Percentiles rank a stretch among this genome's conserved stretches.
Conservation (phyloP, 2,888 invertebrate genomes). For the Argyra leucocephala region DNA sequence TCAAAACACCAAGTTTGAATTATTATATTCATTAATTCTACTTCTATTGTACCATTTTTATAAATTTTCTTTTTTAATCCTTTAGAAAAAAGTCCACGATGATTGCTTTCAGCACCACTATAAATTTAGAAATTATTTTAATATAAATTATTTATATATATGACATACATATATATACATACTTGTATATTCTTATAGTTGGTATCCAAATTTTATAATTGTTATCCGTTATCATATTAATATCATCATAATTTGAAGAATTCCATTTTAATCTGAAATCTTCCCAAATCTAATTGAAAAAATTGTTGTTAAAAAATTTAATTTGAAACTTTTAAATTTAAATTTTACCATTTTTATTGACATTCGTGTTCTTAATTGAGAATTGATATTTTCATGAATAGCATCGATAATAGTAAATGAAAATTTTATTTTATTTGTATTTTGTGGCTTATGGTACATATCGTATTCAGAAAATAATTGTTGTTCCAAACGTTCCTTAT, state of each 20-base stretch:
- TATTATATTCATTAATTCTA: conserved; percentile 30
- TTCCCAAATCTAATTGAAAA: conserved; percentile 51
- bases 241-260: conserved; percentile 48
- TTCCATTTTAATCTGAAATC: conserved; percentile 55
- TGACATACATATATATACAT: not conserved
- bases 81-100: conserved; percentile 23
- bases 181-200: conserved; percentile 32
- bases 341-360: conserved; percentile 41
- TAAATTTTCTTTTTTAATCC: conserved; percentile 26
- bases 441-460: conserved; percentile 35
- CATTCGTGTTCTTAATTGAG: conserved; percentile 37
- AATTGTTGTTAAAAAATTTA: not conserved
- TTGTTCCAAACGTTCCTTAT: conserved; percentile 47
- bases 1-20: conserved; percentile 37
- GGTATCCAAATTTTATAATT: conserved; percentile 34
- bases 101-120: conserved; percentile 30
- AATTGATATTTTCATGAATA: conserved; percentile 31
- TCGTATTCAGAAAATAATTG: conserved; percentile 46
- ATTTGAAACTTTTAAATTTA: conserved; percentile 10
- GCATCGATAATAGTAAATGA: conserved; percentile 34
- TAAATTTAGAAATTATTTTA: not conserved
- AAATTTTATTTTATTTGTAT: conserved; percentile 30
- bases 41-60: conserved; percentile 30
- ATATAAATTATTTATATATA: not conserved
- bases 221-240: conserved; percentile 31